A percentile compares a stretch with the other conserved stretches of the same genome.
These are phyloP conservation scores for Iselma pallidipennis DNA, from an alignment of 2,888 invertebrate genomes.

Conservation along the genomic window DNA sequence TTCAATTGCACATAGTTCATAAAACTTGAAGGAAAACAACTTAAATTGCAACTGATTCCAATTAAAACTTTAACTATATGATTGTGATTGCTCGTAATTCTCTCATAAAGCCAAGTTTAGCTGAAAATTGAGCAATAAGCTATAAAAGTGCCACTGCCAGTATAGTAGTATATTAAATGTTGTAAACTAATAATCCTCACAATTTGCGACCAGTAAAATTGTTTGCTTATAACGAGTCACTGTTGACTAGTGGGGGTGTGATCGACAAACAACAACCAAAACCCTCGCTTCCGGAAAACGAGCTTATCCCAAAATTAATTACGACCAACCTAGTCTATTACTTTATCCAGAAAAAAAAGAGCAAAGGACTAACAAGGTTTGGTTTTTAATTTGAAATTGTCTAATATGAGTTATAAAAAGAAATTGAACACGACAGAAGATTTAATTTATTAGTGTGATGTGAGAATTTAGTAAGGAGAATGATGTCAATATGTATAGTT, in stretches of 20 bases:
- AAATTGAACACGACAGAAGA: background rate
- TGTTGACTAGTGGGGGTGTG: slow-evolving; percentile 38
- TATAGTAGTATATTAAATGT: slow-evolving; percentile 15
- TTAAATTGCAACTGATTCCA: slow-evolving; percentile 27
- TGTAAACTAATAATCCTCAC: slow-evolving; percentile 35
- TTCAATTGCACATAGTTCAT: slow-evolving; percentile 11
- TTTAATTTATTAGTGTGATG: background rate
- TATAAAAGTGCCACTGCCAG: slow-evolving; percentile 27
- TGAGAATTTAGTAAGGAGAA: slow-evolving; percentile 13
- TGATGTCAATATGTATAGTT: slow-evolving; percentile 17
- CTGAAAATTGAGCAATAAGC: slow-evolving; percentile 35
- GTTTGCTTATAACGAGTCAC: slow-evolving; percentile 35
- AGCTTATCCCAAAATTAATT: slow-evolving; percentile 6
- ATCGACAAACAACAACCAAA: slow-evolving; percentile 31
- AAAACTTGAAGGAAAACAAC: slow-evolving; percentile 30
- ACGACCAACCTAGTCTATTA: background rate
- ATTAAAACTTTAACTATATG: slow-evolving; percentile 32
- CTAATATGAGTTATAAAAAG: background rate
- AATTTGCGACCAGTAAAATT: slow-evolving; percentile 27
- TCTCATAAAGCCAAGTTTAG: slow-evolving; percentile 32
- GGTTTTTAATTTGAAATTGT: background rate
- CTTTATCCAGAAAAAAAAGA: background rate
- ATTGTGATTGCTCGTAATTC: slow-evolving; percentile 36
- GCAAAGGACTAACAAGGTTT: background rate
- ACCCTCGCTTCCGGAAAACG: slow-evolving; percentile 12